Conservation (phyloP, 2,113 vertebrate genomes). For the Mormyrus iriodes region DNA sequence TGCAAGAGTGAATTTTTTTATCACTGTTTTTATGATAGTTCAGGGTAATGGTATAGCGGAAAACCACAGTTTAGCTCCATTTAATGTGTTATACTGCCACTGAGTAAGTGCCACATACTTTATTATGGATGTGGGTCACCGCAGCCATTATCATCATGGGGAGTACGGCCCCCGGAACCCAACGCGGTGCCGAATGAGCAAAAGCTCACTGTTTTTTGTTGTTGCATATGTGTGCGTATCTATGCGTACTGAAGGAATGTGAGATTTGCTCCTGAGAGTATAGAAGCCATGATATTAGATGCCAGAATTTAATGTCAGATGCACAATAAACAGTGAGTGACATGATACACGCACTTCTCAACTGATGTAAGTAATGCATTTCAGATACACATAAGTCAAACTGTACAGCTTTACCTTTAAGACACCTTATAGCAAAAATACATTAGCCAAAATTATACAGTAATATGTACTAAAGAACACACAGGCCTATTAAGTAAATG, state of each 20-base stretch:
- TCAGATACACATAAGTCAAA: no score
- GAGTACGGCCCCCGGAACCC: not conserved
- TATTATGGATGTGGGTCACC: not conserved
- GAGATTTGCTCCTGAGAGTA: not conserved
- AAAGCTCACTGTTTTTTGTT: not conserved
- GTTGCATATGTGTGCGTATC: not conserved
- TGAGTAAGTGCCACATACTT: not conserved
- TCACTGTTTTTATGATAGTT: not conserved
- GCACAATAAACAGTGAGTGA: not conserved
- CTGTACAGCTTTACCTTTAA: no score
- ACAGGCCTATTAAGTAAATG: no score
- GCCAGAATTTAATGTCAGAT: not conserved
- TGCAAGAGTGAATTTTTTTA: constrained; percentile 27
- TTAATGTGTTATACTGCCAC: not conserved
- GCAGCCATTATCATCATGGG: not conserved
- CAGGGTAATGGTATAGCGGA: not conserved
- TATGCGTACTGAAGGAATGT: not conserved
- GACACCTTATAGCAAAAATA: no score
- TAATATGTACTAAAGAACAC: no score
- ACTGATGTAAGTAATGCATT: no score
- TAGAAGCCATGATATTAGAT: not conserved
- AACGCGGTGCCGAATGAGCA: not conserved
- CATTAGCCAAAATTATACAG: no score
- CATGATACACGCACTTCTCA: not conserved
- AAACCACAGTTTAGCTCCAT: not conserved